A percentile compares a stretch with the other conserved stretches of the same genome.
Conservation (phyloP, 2,888 invertebrate species). For the Agrochola lota region DNA sequence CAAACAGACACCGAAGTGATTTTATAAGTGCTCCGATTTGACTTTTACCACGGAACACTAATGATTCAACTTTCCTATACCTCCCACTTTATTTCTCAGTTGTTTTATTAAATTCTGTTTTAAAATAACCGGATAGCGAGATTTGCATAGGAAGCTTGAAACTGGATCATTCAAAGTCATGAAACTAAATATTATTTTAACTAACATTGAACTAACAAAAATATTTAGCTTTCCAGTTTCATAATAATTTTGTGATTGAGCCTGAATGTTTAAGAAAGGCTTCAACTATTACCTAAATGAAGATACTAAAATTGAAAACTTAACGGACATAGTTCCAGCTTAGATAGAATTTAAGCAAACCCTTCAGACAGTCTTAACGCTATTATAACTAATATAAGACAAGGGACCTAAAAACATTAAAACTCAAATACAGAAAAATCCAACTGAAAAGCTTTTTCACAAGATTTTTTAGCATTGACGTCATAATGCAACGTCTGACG, state of each 20-base stretch:
- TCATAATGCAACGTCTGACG: background rate
- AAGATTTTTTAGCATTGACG: too few relatives aligned
- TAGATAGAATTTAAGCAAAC: conserved; percentile 10
- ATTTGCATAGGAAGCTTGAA: conserved; percentile 3
- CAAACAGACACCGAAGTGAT: background rate
- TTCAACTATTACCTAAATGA: conserved; percentile 15
- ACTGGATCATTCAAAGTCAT: conserved; percentile 14
- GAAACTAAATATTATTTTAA: conserved; percentile 12
- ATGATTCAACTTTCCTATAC: conserved; percentile 2
- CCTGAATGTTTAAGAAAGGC: background rate
- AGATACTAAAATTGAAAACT: conserved; percentile 35
- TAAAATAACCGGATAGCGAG: conserved; percentile 17
- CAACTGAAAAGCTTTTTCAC: background rate
- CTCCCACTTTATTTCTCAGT: background rate
- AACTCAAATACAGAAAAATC: background rate
- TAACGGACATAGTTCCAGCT: conserved; percentile 29
- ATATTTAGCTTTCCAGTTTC: conserved; percentile 35
- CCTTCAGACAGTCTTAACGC: background rate
- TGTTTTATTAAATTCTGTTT: background rate
- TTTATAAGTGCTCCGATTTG: background rate
- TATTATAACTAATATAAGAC: background rate
- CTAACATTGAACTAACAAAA: conserved; percentile 12
- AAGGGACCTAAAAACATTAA: background rate
- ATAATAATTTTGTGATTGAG: conserved; percentile 17
- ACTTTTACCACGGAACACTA: background rate